phyloP scores from a whole-genome alignment of 2,113 vertebrate genomes.

The Sphaerodactylus townsendi region DNA sequence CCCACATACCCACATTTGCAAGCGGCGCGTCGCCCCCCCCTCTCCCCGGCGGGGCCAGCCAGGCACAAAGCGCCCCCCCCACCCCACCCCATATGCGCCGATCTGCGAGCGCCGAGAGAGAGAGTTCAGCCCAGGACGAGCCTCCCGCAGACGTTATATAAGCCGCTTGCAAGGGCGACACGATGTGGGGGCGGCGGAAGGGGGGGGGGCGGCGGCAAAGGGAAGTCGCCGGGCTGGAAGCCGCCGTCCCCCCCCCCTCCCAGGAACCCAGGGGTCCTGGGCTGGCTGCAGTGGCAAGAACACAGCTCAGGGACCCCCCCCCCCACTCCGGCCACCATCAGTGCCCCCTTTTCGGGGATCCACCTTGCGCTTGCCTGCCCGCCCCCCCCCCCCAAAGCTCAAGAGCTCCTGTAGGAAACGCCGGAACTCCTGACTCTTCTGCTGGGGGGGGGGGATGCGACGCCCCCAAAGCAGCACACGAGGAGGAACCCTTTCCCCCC shows the following conservation, averaged over 20 bases:
- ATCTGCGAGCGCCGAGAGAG: not conserved
- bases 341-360: no score
- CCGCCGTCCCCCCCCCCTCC: not conserved
- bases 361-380: no score
- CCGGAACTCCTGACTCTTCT: not conserved
- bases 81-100: not conserved
- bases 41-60: not conserved
- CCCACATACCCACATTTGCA: constrained; percentile 14
- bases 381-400: no score
- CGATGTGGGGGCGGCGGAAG: not conserved
- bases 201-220: not conserved
- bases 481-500: not conserved
- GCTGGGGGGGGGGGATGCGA: not conserved
- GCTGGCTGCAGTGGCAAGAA: not conserved
- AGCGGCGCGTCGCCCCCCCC: no score
- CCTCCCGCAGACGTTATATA: constrained; percentile 5
- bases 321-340: no score
- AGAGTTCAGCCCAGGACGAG: constrained; percentile 22
- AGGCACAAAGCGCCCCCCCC: not conserved
- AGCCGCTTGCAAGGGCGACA: not conserved
- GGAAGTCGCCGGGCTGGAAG: not conserved
- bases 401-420: no score
- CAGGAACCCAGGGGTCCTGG: not conserved
- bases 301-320: no score
- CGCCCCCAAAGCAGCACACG: rapidly evolving